These are phyloP conservation scores for Acleris holmiana DNA, from an alignment of 2,888 invertebrate genomes.

Conservation along the genomic window DNA sequence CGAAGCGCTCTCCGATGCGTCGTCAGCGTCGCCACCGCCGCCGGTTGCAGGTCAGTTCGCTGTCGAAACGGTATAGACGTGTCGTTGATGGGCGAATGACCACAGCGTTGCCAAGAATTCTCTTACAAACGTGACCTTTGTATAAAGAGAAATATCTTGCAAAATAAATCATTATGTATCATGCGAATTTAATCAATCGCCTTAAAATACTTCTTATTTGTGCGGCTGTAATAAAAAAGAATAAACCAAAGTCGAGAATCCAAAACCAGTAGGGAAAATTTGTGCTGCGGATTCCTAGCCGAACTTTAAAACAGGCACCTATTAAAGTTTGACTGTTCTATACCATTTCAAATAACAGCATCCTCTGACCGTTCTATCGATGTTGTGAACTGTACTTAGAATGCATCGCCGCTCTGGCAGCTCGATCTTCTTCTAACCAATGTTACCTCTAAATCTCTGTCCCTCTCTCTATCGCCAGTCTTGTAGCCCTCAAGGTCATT, in stretches of 20 bases:
- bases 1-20: slow-evolving; percentile 86
- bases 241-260: no score
- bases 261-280: no score
- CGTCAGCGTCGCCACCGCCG: slow-evolving; percentile 74
- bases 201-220: no score
- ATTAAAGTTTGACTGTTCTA: slow-evolving; percentile 53
- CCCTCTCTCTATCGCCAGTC: slow-evolving; percentile 75
- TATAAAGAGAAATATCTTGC: background rate
- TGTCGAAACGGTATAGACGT: slow-evolving; percentile 72
- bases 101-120: no score
- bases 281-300: background rate
- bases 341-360: slow-evolving; percentile 78
- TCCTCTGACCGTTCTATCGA: slow-evolving; percentile 78
- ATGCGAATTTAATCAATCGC: no score
- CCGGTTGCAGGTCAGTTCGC: slow-evolving; percentile 85
- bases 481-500: slow-evolving; percentile 72
- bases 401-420: slow-evolving; percentile 78
- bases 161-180: no score
- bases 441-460: slow-evolving; percentile 72
- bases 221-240: no score
- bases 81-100: slow-evolving; percentile 34
- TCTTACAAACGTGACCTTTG: background rate
- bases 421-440: slow-evolving; percentile 72
- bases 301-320: slow-evolving; percentile 9
- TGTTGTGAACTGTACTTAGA: slow-evolving; percentile 81